Conservation (phyloP, 1,140 invertebrate species). For the Philopotamus ludificatus region DNA sequence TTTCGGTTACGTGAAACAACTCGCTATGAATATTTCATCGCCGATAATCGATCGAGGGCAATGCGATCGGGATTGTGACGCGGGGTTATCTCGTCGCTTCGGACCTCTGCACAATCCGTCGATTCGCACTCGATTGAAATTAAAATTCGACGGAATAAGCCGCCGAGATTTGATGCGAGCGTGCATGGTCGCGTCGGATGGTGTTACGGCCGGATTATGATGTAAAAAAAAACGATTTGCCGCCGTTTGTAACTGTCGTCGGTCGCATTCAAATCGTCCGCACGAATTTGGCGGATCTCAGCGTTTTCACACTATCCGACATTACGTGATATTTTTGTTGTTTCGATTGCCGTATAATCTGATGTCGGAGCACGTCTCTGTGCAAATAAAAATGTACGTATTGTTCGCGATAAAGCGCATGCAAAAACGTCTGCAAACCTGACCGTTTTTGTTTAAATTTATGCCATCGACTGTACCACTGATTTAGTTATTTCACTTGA, state of each 20-base stretch:
- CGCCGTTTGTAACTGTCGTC: not conserved
- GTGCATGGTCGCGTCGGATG: not conserved
- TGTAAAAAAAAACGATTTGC: too few relatives aligned
- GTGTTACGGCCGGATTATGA: not conserved
- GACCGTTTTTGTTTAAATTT: too few relatives aligned
- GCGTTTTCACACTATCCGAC: constrained; percentile 1
- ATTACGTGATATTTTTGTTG: constrained; percentile 7
- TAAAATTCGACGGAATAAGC: too few relatives aligned
- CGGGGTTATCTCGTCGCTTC: too few relatives aligned
- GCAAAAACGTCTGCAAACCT: too few relatives aligned
- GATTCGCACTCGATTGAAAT: too few relatives aligned
- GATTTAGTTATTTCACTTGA: too few relatives aligned
- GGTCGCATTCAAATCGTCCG: not conserved
- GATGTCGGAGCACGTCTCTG: not conserved
- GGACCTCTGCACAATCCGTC: too few relatives aligned
- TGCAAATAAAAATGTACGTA: not conserved
- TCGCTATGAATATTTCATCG: too few relatives aligned
- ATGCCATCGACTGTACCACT: too few relatives aligned
- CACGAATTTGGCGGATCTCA: not conserved
- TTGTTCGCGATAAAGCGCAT: not conserved
- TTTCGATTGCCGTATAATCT: not conserved
- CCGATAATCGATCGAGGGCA: not conserved
- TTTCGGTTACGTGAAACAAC: not conserved
- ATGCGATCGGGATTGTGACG: too few relatives aligned
- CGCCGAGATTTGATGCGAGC: too few relatives aligned